These are phyloP conservation scores for Netelia melanura DNA, from an alignment of 2,888 invertebrate species.

Conservation along the genomic window DNA sequence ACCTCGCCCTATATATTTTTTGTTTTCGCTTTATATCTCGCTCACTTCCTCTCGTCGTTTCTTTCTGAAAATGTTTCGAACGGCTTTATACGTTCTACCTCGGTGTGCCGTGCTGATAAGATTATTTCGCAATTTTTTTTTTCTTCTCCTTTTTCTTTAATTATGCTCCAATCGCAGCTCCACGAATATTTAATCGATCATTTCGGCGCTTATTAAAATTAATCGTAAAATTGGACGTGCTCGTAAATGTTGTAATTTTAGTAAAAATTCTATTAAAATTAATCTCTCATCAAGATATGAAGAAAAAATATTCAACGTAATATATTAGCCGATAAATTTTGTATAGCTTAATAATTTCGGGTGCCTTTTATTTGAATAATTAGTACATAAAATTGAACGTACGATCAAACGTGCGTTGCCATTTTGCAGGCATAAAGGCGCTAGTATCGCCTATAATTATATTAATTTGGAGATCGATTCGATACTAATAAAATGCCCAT, in stretches of 20 bases:
- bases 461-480: slow-evolving; percentile 12
- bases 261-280: too few relatives aligned
- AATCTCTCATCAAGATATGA: too few relatives aligned
- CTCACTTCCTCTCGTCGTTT: neutral
- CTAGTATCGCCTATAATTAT: neutral
- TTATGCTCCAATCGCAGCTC: neutral
- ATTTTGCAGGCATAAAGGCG: neutral
- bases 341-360: too few relatives aligned
- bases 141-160: neutral
- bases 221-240: neutral
- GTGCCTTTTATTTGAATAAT: too few relatives aligned
- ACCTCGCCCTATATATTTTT: neutral
- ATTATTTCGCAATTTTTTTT: neutral
- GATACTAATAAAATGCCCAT: slow-evolving; percentile 30
- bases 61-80: neutral
- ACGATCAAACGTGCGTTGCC: neutral
- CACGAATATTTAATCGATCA: slow-evolving; percentile 7
- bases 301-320: too few relatives aligned
- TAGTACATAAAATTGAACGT: neutral
- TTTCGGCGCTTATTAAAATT: neutral
- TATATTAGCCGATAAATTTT: too few relatives aligned
- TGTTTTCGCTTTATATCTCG: neutral
- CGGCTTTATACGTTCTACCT: neutral
- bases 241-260: too few relatives aligned
- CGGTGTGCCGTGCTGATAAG: neutral